phyloP scores from a whole-genome alignment of 1,140 invertebrate genomes.

The Trichoplusia ni region DNA sequence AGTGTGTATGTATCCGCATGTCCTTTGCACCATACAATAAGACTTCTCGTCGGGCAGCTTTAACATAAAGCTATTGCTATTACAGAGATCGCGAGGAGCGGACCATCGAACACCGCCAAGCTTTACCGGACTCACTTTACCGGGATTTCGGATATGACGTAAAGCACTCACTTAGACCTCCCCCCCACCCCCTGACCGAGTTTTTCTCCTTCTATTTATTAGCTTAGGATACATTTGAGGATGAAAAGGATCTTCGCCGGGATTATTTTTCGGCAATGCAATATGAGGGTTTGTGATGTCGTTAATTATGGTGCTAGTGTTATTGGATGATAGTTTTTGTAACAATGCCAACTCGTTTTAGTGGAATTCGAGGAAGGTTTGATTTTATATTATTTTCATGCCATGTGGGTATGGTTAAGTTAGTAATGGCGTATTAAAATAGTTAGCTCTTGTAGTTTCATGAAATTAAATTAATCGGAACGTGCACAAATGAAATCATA shows the following conservation, averaged over 20 bases:
- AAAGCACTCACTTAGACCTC: constrained; percentile 75
- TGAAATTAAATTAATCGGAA: no score
- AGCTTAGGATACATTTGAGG: constrained; percentile 59
- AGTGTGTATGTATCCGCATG: background rate
- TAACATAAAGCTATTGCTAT: constrained; percentile 82
- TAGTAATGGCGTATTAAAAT: no score
- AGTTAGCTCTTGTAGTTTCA: no score
- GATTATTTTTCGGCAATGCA: constrained; percentile 33
- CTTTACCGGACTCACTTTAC: constrained; percentile 75
- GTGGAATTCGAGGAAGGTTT: no score
- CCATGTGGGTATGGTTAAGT: no score
- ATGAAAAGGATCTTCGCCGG: constrained; percentile 34
- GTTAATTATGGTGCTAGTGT: constrained; percentile 25
- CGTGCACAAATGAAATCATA: no score
- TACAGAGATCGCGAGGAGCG: constrained; percentile 73
- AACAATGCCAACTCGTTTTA: background rate
- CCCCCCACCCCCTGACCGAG: constrained; percentile 60
- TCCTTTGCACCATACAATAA: constrained; percentile 49
- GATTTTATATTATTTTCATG: no score
- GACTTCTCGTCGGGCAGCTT: constrained; percentile 72
- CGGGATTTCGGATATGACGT: constrained; percentile 80
- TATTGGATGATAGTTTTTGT: constrained; percentile 19
- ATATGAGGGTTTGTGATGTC: constrained; percentile 28
- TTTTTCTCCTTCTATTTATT: constrained; percentile 72
- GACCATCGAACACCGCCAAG: constrained; percentile 72